Evolutionary conservation across 2,113 vertebrate genomes (phyloP).

Genomic region (Nycticorax nycticorax): DNA sequence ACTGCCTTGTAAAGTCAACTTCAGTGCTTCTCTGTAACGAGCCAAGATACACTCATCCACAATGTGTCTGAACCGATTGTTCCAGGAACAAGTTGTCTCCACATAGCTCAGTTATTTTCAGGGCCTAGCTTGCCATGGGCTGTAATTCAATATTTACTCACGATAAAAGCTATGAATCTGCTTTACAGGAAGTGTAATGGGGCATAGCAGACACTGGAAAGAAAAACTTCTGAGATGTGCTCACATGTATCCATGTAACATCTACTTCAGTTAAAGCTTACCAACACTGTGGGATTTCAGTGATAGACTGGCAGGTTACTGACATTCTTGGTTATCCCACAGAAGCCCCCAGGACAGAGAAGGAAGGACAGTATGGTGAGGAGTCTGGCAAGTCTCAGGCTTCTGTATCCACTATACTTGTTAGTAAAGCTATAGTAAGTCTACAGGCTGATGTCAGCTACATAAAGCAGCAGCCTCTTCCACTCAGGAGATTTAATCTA

Average conservation of each 20-base stretch:
- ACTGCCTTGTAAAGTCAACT: conserved; percentile 65
- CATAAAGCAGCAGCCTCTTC: not conserved
- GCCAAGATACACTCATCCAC: conserved; percentile 34
- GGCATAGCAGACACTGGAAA: not conserved
- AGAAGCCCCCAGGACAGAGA: not conserved
- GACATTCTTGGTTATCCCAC: not conserved
- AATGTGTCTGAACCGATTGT: conserved; percentile 18
- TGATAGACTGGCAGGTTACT: not conserved
- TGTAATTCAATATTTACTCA: conserved; percentile 35
- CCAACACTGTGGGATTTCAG: not conserved
- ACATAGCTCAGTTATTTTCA: conserved; percentile 41
- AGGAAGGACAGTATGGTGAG: not conserved
- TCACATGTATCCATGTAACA: not conserved
- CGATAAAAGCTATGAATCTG: not conserved
- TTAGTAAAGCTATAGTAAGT: not conserved
- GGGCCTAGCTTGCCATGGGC: not conserved
- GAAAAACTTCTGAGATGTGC: not conserved
- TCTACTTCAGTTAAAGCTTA: not conserved
- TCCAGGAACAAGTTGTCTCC: conserved; percentile 37
- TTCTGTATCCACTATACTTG: not conserved
- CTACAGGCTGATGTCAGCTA: not conserved
- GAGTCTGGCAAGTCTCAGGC: not conserved
- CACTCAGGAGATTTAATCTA: not conserved
- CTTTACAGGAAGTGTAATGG: conserved; percentile 1
- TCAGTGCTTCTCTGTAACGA: not conserved